Evolutionary conservation across 2,888 invertebrate species (phyloP), one percentile per base, ranked within the genome.

Genomic region (Orthonychiurus folsomi): DNA sequence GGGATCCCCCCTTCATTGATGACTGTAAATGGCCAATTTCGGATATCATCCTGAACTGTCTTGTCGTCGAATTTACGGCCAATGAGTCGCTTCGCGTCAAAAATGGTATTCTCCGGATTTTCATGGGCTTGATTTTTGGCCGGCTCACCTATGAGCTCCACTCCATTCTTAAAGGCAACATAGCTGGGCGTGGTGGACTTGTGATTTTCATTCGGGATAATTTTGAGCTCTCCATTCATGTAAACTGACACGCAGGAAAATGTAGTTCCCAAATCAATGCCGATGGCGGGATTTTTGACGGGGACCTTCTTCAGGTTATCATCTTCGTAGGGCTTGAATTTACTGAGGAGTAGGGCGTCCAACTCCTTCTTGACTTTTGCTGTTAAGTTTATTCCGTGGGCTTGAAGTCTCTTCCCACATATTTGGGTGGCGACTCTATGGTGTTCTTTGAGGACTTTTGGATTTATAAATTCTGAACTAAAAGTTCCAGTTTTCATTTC

Each of bases 11-110:
- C n/a, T 9, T 59, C 87, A 85, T 82, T 87, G 75, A 87, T 79
- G 1, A 93, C 92, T 76, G 87, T 88, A 76, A 94, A 94, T 56
- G 94, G 93, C 87, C 93, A 94, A 79, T 88, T 88, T 79, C 93
- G 91, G 83, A 93, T 87, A 77, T 95, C 94, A 57, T 84, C 85
- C 80, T 94, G 93, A 62, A 96, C 90, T n/a, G 89, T 86, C 54
- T 79, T 79, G 78, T 93, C 93, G 73, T 87, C 86, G 78, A 86
- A 95, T 73, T 88, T 87, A 74, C 94, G 86, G 62, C 94, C 94
- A 79, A 94, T 93, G 75, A 95, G 82, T 77, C 94, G 87, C 80
- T 94, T 86, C 73, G 92, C 94, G 82, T 96, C 95, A 1, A 88
- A 89, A 0, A 88, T 85, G 3, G 89, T 88, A 75, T 88, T 87